Percentiles rank a stretch among this genome's conserved stretches.
Evolutionary conservation across 2,888 invertebrate species (phyloP).

Genomic region (Tiphia femorata): DNA sequence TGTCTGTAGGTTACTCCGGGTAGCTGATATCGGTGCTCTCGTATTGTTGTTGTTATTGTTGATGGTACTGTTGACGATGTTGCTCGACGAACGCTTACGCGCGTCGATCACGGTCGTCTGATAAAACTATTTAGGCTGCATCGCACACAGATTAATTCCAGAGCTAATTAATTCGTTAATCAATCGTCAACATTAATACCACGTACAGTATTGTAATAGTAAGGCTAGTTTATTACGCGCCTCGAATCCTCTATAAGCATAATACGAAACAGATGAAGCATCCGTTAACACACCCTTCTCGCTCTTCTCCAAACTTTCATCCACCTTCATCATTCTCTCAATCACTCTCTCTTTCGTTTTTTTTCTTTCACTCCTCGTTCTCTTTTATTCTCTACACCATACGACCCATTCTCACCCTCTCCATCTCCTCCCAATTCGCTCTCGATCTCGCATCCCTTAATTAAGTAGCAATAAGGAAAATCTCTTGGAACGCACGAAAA

Average conservation of each 20-base stretch:
- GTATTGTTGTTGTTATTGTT: too few relatives aligned
- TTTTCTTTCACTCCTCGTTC: background rate
- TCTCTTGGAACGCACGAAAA: constrained; percentile 12
- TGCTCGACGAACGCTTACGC: constrained; percentile 25
- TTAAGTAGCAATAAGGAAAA: constrained; percentile 1
- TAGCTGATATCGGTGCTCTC: too few relatives aligned
- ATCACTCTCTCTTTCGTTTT: background rate
- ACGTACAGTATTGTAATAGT: constrained; percentile 44
- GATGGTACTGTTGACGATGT: too few relatives aligned
- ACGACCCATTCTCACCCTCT: background rate
- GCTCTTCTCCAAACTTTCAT: background rate
- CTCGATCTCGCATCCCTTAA: background rate
- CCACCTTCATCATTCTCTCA: background rate
- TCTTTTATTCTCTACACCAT: background rate
- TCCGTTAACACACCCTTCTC: constrained; percentile 17
- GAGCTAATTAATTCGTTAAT: constrained; percentile 47
- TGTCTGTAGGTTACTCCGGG: constrained; percentile 6
- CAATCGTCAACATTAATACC: constrained; percentile 51
- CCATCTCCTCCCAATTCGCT: background rate
- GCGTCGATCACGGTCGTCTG: constrained; percentile 36
- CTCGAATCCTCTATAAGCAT: constrained; percentile 51
- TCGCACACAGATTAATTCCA: constrained; percentile 29
- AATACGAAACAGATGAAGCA: constrained; percentile 42
- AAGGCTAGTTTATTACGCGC: constrained; percentile 41
- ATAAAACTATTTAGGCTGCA: constrained; percentile 33